A percentile compares a stretch with the other conserved stretches of the same genome.
Evolutionary conservation across 2,888 invertebrate genomes (phyloP).

Genomic region (Apodemia mormo): DNA sequence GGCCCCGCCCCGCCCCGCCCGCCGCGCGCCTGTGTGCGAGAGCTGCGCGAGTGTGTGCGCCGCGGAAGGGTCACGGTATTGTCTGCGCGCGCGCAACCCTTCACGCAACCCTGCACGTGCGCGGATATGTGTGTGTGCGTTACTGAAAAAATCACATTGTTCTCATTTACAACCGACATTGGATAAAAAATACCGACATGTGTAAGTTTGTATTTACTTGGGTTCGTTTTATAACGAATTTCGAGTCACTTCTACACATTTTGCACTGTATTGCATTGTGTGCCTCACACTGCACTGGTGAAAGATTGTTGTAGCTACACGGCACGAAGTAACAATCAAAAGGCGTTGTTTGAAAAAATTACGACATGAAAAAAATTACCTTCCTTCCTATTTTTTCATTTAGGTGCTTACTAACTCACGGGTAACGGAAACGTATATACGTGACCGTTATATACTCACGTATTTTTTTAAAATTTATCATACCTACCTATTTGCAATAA

Average conservation of each 20-base stretch:
- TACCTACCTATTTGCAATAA: no score
- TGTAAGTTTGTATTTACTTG: constrained; percentile 26
- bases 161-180: constrained; percentile 34
- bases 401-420: background rate
- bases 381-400: background rate
- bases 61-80: constrained; percentile 31
- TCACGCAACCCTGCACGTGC: constrained; percentile 31
- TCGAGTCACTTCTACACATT: background rate
- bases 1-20: constrained; percentile 40
- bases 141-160: constrained; percentile 36
- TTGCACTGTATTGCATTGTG: background rate
- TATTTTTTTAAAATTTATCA: no score
- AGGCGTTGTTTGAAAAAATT: background rate
- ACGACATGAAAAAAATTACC: background rate
- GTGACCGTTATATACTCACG: no score
- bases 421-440: no score
- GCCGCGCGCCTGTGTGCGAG: constrained; percentile 35
- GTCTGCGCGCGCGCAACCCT: constrained; percentile 31
- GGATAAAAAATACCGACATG: constrained; percentile 28
- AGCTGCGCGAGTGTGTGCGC: constrained; percentile 34
- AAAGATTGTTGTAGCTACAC: background rate
- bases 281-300: no score
- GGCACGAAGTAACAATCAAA: background rate
- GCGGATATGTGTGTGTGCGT: constrained; percentile 27
- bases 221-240: constrained; percentile 13